Base-by-base conservation (phyloP, 2,888 invertebrate genomes). In the Globia sparganii region DNA sequence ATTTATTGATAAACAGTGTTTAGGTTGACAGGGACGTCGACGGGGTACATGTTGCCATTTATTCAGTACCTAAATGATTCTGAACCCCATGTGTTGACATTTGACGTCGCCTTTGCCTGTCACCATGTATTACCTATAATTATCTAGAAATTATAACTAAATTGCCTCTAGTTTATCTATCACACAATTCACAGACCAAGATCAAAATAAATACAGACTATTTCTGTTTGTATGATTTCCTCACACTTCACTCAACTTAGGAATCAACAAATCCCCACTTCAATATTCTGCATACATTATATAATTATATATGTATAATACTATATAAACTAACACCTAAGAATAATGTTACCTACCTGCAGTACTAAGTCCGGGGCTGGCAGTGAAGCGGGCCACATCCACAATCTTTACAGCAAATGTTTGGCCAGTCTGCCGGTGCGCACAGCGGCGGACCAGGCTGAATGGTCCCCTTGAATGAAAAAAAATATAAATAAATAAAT, bases 401-500 rank as follows among this genome's bases (percentile, higher is more conserved):
- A 99, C 99, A 91, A 99, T 99, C 97, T 99, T 99, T 89, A 99
- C 99, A 78, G 99, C 99, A 97, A 99, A 99, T 94, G 99, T 99
- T 95, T 99, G 99, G 74, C 98, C 98, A 25, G 99, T 99, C 94
- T 99, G 99, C 81, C 99, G 97, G 95, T 99, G 99, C 89, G 99
- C 98, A 96, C 99, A 99, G 96, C 99, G 97, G 88, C 99, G 97
- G 77, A 99, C 99, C 94, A 99, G 98, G 93, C 99, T 99, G 97
- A 99, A 99, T 92, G 99, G 99, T 88, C 99, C 99, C 97, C 99
- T 99, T 97, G 4, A 90, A 90, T 97, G 2, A 90, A n/a, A n/a
- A n/a, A n/a, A n/a, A n/a, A n/a, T n/a, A n/a, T n/a, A n/a, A n/a
- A n/a, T n/a, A n/a, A n/a, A n/a, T n/a, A n/a, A n/a, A n/a, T n/a